Conservation (phyloP, 92 coral and sea anemone species). For the Palythoa grandiflora region DNA sequence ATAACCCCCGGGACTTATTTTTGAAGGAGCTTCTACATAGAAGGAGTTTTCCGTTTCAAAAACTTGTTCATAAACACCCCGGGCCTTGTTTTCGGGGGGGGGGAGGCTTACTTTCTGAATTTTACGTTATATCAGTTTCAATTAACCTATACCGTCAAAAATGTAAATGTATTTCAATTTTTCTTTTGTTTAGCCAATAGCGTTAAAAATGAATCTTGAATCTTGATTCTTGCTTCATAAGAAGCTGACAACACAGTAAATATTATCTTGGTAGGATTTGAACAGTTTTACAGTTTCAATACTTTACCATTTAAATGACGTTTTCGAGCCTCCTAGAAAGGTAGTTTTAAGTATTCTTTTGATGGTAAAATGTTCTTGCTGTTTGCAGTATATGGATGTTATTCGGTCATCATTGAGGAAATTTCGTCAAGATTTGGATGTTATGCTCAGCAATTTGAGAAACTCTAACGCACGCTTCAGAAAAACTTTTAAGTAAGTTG, state of each 20-base stretch:
- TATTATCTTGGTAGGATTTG: not conserved
- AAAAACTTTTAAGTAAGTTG: conserved; percentile 93
- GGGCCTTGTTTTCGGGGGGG: too few species aligned
- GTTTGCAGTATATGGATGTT: conserved; percentile 85
- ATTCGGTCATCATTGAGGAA: conserved; percentile 92
- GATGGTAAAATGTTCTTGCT: not conserved
- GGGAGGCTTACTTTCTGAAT: too few species aligned
- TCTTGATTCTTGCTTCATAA: too few species aligned
- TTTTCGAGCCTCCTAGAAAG: not conserved
- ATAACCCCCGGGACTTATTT: too few species aligned
- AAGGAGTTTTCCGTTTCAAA: too few species aligned
- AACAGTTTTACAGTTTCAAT: not conserved
- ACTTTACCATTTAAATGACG: not conserved
- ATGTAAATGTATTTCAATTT: too few species aligned
- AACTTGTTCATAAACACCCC: too few species aligned
- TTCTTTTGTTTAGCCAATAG: too few species aligned
- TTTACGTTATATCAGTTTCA: too few species aligned
- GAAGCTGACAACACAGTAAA: not conserved
- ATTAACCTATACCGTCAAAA: too few species aligned
- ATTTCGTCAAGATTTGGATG: conserved; percentile 97
- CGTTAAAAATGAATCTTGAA: too few species aligned
- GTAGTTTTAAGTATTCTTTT: not conserved
- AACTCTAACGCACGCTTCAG: conserved; percentile 99
- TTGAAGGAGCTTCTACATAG: too few species aligned
- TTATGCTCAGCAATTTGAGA: conserved; percentile 92